phyloP scores from a whole-genome alignment of 2,113 vertebrate genomes.

The Heterocephalus glaber region DNA sequence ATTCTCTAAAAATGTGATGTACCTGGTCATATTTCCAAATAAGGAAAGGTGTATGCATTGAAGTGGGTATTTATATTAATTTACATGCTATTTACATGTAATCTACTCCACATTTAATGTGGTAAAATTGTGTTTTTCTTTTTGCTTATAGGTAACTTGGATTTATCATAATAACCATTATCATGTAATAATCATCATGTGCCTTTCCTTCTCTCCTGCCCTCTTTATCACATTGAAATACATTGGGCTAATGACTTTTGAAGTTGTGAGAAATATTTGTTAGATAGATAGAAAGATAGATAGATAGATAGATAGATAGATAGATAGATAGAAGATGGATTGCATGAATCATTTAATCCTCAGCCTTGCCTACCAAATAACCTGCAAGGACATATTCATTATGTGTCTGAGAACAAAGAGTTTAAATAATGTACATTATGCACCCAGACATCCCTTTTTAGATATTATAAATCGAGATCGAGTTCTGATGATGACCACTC shows the following conservation, averaged over 20 bases:
- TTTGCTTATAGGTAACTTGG: background rate
- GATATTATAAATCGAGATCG: background rate
- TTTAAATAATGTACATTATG: background rate
- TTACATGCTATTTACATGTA: background rate
- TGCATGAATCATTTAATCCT: background rate
- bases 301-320: background rate
- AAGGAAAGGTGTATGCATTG: accelerated
- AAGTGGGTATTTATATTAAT: background rate
- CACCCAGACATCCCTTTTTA: background rate
- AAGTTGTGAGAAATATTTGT: background rate
- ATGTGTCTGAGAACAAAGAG: background rate
- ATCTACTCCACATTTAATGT: background rate
- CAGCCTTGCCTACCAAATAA: no score
- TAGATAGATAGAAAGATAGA: background rate
- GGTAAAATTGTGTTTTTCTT: background rate
- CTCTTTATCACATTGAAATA: background rate
- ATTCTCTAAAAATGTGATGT: background rate
- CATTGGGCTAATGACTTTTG: background rate
- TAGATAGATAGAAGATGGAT: background rate
- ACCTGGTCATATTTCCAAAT: background rate
- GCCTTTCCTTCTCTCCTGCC: background rate
- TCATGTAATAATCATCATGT: background rate
- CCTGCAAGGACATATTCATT: background rate
- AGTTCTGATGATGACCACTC: background rate
- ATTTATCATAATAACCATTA: background rate